Conservation (phyloP, 2,888 invertebrate species). For the Lepidocyrtinus sp. region DNA sequence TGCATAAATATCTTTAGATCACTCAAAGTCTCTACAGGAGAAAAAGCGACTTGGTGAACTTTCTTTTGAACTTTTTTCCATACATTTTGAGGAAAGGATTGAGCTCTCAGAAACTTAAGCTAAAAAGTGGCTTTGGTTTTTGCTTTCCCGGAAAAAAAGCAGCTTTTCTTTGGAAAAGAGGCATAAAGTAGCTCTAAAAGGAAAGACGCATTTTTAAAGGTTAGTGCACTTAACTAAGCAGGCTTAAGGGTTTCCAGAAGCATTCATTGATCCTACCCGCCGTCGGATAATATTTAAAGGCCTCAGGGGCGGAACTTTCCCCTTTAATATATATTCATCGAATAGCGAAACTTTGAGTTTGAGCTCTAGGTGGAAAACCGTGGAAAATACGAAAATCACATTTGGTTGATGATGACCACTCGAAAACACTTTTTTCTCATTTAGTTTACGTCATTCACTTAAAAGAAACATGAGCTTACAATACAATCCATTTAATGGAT, state of each 20-base stretch:
- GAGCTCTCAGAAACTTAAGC: conserved; percentile 21
- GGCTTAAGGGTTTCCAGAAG: conserved; percentile 16
- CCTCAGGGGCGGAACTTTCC: conserved; percentile 4
- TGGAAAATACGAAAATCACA: background rate
- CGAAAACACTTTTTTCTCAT: conserved; percentile 39
- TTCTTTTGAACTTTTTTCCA: conserved; percentile 9
- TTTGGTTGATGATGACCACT: conserved; percentile 5
- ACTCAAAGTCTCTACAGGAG: background rate
- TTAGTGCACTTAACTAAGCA: conserved; percentile 28
- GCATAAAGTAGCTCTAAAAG: background rate
- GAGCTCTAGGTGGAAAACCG: background rate
- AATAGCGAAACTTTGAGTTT: background rate
- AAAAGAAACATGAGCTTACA: background rate
- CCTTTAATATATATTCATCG: background rate
- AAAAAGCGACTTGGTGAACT: conserved; percentile 24
- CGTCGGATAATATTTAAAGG: conserved; percentile 21
- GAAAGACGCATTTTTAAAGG: conserved; percentile 26
- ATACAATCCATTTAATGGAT: background rate
- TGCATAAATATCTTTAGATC: conserved; percentile 45
- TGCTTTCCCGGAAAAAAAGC: conserved; percentile 12
- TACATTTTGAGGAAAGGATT: conserved; percentile 17
- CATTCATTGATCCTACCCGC: conserved; percentile 35
- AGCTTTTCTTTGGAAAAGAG: conserved; percentile 13
- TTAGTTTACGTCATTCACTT: conserved; percentile 27
- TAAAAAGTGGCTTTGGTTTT: conserved; percentile 36